Evolutionary conservation across 1,140 invertebrate species (phyloP), one percentile per base, ranked within the genome.

Genomic region (Drosophila hydei): DNA sequence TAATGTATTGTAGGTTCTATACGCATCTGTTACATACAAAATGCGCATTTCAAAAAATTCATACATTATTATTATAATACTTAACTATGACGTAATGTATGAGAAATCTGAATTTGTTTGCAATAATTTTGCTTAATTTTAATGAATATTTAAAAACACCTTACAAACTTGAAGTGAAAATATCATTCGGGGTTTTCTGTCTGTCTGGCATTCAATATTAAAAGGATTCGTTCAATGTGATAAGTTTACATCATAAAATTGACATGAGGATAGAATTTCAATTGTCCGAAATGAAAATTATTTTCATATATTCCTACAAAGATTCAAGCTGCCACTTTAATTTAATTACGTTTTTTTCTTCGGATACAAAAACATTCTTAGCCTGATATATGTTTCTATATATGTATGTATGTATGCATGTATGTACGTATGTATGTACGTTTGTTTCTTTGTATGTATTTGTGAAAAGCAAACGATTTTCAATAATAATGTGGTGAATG

Each of bases 81-180:
- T 85, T 88, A 85, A 85, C 81, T 85, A 85, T 69, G 81, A 87
- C 81, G 79, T 81, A 81, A 85, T 87, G 77, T 81, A 72, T 80
- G 77, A 87, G 79, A 77, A 85, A 87, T 74, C 50, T 38, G 42
- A 83, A 77, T 71, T 62, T 71, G 75, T 71, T 62, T 75, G 79
- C 75, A 81, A 63, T 65, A 47, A 50, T 33, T 61, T 72, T 75
- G 70, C 77, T 75, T 85, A 87, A 77, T 81, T 78, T 64, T 77
- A 69, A 87, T 63, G 65, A 85, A 81, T 77, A 63, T 68, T 79
- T 68, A 69, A 80, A 81, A 67, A 81, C 81, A 87, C 72, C 83
- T 75, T 85, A 75, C 65, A 81, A 74, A 79, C 61, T 50, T 68
- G 62, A 84, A 80, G 50, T 61, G 55, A 85, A 69, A 72, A 68